Percentiles rank a stretch among this genome's conserved stretches.
Evolutionary conservation across 2,797 vertebrate genomes (phyloP).

Genomic region (Euthynnus affinis): DNA sequence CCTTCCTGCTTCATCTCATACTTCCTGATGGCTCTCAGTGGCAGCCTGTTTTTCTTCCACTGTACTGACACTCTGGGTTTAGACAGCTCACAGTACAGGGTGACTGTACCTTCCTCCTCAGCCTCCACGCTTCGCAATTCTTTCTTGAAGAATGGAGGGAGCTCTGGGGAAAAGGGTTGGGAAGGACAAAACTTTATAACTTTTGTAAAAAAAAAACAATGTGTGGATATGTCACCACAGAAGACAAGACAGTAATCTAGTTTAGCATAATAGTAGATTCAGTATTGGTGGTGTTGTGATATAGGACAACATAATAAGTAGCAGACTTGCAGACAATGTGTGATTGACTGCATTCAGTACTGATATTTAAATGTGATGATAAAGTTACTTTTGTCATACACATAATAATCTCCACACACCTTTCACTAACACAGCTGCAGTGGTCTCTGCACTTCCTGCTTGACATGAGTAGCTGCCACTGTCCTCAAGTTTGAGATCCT

Average conservation of each 20-base stretch:
- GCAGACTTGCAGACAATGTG: too few relatives aligned
- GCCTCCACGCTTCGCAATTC: constrained; percentile 82
- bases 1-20: constrained; percentile 85
- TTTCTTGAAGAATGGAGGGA: constrained; percentile 84
- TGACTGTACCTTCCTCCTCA: constrained; percentile 81
- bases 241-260: too few relatives aligned
- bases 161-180: constrained; percentile 66
- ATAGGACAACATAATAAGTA: background rate
- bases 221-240: background rate
- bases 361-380: background rate
- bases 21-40: constrained; percentile 83
- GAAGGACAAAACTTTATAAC: background rate
- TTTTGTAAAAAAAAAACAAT: background rate
- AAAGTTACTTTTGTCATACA: background rate
- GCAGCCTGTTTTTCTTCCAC: constrained; percentile 88
- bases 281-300: too few relatives aligned
- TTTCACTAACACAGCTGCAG: constrained; percentile 75
- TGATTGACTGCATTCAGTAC: background rate
- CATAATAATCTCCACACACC: constrained; percentile 56
- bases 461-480: constrained; percentile 89
- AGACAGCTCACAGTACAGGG: constrained; percentile 86
- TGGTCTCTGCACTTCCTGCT: constrained; percentile 74
- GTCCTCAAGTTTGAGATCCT: constrained; percentile 87
- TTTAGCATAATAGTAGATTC: too few relatives aligned
- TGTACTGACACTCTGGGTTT: constrained; percentile 68